These are phyloP conservation scores for Fregata magnificens DNA, from an alignment of 2,113 vertebrate species.

Conservation along the genomic window DNA sequence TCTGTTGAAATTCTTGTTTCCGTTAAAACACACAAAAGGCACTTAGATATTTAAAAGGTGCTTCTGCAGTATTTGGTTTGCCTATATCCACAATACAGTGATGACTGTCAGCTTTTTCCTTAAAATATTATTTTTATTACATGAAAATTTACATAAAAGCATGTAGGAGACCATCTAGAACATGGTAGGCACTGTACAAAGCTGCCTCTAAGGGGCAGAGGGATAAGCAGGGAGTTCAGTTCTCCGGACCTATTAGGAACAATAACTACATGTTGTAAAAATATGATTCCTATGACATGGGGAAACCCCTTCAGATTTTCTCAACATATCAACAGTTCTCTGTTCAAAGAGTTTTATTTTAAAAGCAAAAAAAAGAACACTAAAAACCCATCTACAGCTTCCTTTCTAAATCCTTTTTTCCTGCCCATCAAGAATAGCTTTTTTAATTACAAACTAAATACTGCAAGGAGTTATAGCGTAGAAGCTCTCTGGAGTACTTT, in stretches of 20 bases:
- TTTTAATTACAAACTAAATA: neutral
- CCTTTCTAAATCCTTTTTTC: neutral
- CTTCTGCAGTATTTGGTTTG: neutral
- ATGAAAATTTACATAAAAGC: neutral
- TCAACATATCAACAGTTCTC: neutral
- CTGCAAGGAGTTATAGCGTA: neutral
- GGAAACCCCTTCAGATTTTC: neutral
- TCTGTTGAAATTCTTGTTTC: neutral
- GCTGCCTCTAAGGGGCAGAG: neutral
- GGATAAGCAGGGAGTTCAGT: neutral
- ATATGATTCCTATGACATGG: neutral
- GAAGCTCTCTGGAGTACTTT: neutral
- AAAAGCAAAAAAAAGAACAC: neutral
- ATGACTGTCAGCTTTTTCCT: neutral
- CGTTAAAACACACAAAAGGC: neutral
- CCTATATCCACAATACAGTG: neutral
- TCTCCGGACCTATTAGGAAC: neutral
- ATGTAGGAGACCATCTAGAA: neutral
- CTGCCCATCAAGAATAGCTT: neutral
- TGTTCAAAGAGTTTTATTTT: neutral
- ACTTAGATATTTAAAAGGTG: neutral
- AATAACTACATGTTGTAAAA: neutral
- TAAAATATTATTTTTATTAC: neutral
- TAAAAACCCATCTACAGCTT: neutral
- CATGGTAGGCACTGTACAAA: neutral